Base-by-base conservation (phyloP, 1,140 invertebrate genomes). In the Pseudobourletiella spinata region DNA sequence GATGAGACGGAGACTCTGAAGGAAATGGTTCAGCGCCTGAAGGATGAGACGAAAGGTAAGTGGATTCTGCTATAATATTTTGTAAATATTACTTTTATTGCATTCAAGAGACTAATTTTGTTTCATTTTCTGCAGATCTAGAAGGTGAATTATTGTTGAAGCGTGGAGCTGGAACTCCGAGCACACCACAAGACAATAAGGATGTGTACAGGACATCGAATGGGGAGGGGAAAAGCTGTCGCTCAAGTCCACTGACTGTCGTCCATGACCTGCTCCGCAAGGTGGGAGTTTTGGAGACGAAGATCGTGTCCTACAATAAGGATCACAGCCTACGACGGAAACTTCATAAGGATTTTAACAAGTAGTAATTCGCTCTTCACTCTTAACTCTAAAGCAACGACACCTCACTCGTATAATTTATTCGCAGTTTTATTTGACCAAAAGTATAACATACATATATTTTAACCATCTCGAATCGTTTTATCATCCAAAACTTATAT, bases 21-120 rank as follows among this genome's bases (percentile, higher is more conserved):
- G 77, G 84, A 88, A 55, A 91, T 89, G 75, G 84, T 98, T 57
- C 95, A 98, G 76, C 83, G 95, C 74, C 77, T 97, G 67, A 95
- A 91, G 77, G 95, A 98, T 82, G 95, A 98, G 86, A 87, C 91
- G 24, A 85, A 92, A 88, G 94, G 92, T 92, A 73, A 56, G 63
- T 32, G 29, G 25, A 25, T 8, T 18, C 46, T n/a, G n/a, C n/a
- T n/a, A n/a, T n/a, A n/a, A n/a, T n/a, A n/a, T n/a, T n/a, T n/a
- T n/a, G n/a, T n/a, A n/a, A n/a, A n/a, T n/a, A n/a, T n/a, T n/a
- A n/a, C n/a, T n/a, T n/a, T n/a, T n/a, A n/a, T n/a, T n/a, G n/a
- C n/a, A n/a, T n/a, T n/a, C n/a, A n/a, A n/a, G n/a, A n/a, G n/a
- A n/a, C n/a, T n/a, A n/a, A n/a, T n/a, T n/a, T n/a, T n/a, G n/a